Conservation (phyloP, 2,797 vertebrate genomes). For the Margarornis squamiger region DNA sequence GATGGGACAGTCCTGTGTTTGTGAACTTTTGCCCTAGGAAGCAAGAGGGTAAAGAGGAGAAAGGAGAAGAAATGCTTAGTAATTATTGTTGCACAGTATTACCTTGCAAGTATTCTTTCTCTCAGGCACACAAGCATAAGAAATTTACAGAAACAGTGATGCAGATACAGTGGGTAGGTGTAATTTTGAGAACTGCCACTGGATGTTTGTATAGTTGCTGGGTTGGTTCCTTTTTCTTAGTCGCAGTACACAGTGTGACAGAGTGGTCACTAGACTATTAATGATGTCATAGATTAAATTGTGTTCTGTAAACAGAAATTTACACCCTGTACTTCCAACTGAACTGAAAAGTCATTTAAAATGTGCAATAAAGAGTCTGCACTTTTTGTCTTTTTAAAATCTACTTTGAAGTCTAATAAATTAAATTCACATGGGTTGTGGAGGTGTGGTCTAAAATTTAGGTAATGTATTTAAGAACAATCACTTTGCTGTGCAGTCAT, state of each 20-base stretch:
- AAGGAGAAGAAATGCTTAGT: neutral
- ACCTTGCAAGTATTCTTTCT: neutral
- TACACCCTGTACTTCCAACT: neutral
- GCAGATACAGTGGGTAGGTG: neutral
- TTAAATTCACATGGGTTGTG: neutral
- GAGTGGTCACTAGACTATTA: neutral
- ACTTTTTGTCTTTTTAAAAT: neutral
- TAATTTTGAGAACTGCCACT: neutral
- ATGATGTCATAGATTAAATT: neutral
- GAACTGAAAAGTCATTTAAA: neutral
- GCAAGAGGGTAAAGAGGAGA: neutral
- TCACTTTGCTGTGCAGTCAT: neutral
- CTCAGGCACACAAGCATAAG: neutral
- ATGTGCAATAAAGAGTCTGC: neutral
- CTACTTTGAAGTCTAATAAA: neutral
- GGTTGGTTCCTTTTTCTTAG: neutral
- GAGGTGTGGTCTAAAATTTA: neutral
- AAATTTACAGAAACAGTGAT: neutral
- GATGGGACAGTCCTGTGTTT: conserved; percentile 25
- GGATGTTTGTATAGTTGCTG: neutral
- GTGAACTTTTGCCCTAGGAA: conserved; percentile 48
- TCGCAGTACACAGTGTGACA: neutral
- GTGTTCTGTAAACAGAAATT: neutral
- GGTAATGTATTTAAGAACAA: neutral
- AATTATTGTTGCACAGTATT: neutral